A percentile compares a stretch with the other conserved stretches of the same genome.
Evolutionary conservation across 1,140 invertebrate genomes (phyloP).

Genomic region (Nasonia vitripennis): DNA sequence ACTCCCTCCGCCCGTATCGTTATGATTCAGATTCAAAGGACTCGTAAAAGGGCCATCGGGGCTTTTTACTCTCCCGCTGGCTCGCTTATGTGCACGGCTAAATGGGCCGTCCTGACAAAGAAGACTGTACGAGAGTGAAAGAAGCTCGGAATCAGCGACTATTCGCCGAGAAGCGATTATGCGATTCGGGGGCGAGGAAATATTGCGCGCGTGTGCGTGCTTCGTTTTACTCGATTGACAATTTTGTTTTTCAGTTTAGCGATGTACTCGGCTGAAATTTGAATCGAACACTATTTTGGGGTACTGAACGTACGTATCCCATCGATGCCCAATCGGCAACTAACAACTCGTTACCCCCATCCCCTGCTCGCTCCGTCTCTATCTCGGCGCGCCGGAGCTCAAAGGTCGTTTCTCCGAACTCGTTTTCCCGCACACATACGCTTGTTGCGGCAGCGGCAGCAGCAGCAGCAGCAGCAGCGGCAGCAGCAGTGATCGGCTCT

Average conservation of each 20-base stretch:
- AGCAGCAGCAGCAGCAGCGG: constrained; percentile 37
- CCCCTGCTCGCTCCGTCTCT: neutral
- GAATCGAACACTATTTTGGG: too few relatives aligned
- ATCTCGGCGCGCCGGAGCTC: constrained; percentile 58
- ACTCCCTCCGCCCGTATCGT: constrained; percentile 35
- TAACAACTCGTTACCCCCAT: neutral
- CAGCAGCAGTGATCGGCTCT: constrained; percentile 65
- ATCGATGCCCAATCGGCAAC: neutral
- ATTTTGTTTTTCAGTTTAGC: too few relatives aligned
- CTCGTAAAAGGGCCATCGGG: constrained; percentile 47
- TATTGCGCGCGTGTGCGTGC: neutral
- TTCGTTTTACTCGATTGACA: too few relatives aligned
- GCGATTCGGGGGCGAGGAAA: neutral
- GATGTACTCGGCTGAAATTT: too few relatives aligned
- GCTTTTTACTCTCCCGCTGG: constrained; percentile 33
- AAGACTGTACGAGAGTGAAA: constrained; percentile 36
- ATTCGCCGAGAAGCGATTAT: constrained; percentile 12
- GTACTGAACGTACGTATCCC: too few relatives aligned
- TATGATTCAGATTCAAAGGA: constrained; percentile 51
- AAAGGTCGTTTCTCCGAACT: constrained; percentile 65
- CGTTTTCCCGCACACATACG: constrained; percentile 58
- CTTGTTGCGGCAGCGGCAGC: constrained; percentile 1
- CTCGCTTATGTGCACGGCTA: constrained; percentile 1
- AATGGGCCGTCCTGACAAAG: constrained; percentile 38
- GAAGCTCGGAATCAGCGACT: neutral